Evolutionary conservation across 2,113 vertebrate genomes (phyloP), one percentile per base, ranked within the genome.

Genomic region (Raja brachyura): DNA sequence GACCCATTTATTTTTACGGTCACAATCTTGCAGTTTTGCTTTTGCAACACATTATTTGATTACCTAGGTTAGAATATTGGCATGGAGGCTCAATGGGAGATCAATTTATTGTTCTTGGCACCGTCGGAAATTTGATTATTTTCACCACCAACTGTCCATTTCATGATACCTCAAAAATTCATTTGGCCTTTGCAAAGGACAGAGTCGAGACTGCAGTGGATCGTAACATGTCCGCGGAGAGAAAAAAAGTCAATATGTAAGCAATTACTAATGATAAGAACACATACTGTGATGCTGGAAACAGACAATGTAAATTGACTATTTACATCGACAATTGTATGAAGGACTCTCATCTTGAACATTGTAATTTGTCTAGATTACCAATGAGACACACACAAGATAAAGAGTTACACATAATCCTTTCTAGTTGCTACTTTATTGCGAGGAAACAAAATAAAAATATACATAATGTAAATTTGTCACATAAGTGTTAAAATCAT

Each of bases 251-350:
- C 54, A 86, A 86, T 88, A 63, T 88, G n/a, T 63, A 66, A 88
- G n/a, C n/a, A 88, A 88, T 88, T 88, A 63, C 7, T 86, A 31
- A 13, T 61, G 28, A n/a, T 14, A 61, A 16, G 83, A 86, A 86
- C 25, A 16, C 4, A 63, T 61, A 28, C 28, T 25, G 54, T 13
- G 11, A 13, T 25, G 59, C 81, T 88, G 0, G 56, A 63, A n/a
- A 66, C 83, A 86, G 83, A 63, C 28, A 88, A 88, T 66, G 11
- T 88, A 63, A 88, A n/a, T 88, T 25, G 63, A 63, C 5, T 86
- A 28, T 88, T 63, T 31, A 56, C n/a, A 13, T 88, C 11, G 28
- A 14, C 59, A 31, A 13, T 85, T 85, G 56, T 61, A 66, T 31
- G 59, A 88, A 88, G 59, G 81, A n/a, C 54, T 85, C 25, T 59